Base-by-base conservation (phyloP, 2,113 vertebrate genomes). In the Gyps fulvus region DNA sequence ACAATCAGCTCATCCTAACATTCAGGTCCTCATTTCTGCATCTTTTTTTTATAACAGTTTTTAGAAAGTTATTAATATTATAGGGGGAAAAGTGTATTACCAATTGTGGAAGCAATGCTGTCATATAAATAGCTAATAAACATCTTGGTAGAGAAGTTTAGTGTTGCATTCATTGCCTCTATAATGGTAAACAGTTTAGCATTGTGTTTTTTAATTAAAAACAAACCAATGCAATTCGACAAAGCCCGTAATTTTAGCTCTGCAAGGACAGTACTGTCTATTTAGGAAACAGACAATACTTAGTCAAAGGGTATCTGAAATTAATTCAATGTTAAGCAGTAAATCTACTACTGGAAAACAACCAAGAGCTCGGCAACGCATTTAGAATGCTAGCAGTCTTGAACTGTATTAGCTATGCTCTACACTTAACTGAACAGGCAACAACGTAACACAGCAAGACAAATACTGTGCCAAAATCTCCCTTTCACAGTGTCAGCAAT, bases 181-280 rank as follows among this genome's bases (percentile, higher is more conserved):
- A 50, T 52, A 94, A 83, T 29, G 19, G 27, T 45, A 63, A 27
- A 74, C 65, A 84, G 42, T 77, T 90, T 58, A 90, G 45, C 25
- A 88, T 9, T 74, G 61, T 71, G 55, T 10, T 74, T 93, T 89
- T 86, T 86, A 93, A 91, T 96, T 83, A 89, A 96, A 86, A 95
- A 66, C 80, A 89, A 93, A 59, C 32, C 74, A 83, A 17, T 57
- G n/a, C 29, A 50, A 85, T 82, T 65, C 89, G 83, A 89, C 74
- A 70, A 74, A 91, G 71, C n/a, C 54, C 10, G 1, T 74, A 36
- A 69, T 70, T 93, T 86, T 71, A 89, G 76, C 50, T 91, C 45
- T 61, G 59, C 71, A 86, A 88, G 57, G 80, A 71, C 80, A 57
- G 81, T 36, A 76, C 34, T 57, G 40, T 79, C 47, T 87, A 81